A percentile compares a stretch with the other conserved stretches of the same genome.
Conservation (phyloP, 2,797 vertebrate genomes). For the Anolis apletophallus region DNA sequence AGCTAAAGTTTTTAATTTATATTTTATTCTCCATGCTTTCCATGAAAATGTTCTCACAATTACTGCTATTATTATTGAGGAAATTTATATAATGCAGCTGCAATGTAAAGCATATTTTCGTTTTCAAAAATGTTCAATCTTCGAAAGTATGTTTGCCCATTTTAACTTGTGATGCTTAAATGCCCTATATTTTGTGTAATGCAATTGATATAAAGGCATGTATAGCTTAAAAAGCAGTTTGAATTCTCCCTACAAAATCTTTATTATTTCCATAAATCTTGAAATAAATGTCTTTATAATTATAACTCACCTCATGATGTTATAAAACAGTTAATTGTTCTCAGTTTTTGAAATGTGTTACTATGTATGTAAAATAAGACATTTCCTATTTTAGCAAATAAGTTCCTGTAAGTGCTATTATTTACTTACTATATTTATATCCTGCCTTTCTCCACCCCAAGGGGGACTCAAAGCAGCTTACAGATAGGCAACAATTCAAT, state of each 20-base stretch:
- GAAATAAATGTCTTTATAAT: neutral
- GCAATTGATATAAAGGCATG: neutral
- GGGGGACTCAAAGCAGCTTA: too few species aligned
- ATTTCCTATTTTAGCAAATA: neutral
- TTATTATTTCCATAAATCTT: neutral
- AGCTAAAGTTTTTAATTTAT: neutral
- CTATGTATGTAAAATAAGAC: neutral
- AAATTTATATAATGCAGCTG: neutral
- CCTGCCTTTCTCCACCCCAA: too few species aligned
- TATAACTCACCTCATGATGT: neutral
- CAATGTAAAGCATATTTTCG: neutral
- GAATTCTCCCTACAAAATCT: neutral
- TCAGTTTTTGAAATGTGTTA: neutral
- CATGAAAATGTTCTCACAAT: neutral
- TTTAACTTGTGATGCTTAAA: neutral
- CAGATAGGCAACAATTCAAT: too few species aligned
- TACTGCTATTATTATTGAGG: neutral
- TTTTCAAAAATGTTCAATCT: neutral
- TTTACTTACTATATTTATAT: too few species aligned
- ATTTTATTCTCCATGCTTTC: neutral
- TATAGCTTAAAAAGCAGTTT: neutral
- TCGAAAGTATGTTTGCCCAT: neutral
- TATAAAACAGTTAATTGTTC: neutral
- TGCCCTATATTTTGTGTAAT: neutral
- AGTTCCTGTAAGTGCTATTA: neutral